Percentiles rank a stretch among this genome's conserved stretches.
Conservation (phyloP, 2,888 invertebrate species). For the Germaria angustata region DNA sequence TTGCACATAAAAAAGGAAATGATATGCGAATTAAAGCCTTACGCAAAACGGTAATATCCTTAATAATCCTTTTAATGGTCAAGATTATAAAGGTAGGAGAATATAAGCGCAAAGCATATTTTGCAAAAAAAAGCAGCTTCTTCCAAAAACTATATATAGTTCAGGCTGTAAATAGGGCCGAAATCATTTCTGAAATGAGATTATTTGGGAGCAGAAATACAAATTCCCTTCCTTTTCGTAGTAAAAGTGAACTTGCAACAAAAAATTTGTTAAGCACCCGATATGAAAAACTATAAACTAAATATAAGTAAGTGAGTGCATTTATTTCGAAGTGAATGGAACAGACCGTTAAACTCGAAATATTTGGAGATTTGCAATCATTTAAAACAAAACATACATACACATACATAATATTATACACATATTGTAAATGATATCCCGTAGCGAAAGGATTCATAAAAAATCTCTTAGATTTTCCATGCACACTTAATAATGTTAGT, state of each 20-base stretch:
- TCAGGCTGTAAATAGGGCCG: too few species aligned
- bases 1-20: slow-evolving; percentile 62
- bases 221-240: too few species aligned
- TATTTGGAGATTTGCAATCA: background rate
- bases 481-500: slow-evolving; percentile 48
- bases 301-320: too few species aligned
- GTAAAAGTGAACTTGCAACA: too few species aligned
- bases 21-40: slow-evolving; percentile 35
- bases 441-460: slow-evolving; percentile 77
- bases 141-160: too few species aligned
- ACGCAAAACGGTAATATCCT: slow-evolving; percentile 67
- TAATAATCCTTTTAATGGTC: slow-evolving; percentile 74
- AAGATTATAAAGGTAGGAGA: slow-evolving; percentile 56
- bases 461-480: slow-evolving; percentile 40
- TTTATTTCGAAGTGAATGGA: too few species aligned
- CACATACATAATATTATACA: slow-evolving; percentile 66
- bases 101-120: background rate
- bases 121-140: too few species aligned
- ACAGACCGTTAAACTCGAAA: too few species aligned
- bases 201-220: too few species aligned
- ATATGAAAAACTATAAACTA: too few species aligned
- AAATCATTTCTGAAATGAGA: too few species aligned
- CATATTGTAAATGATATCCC: slow-evolving; percentile 79
- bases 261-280: too few species aligned
- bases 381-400: background rate